Base-by-base conservation (phyloP, 1,140 invertebrate species). In the Melipona quadrifasciata region DNA sequence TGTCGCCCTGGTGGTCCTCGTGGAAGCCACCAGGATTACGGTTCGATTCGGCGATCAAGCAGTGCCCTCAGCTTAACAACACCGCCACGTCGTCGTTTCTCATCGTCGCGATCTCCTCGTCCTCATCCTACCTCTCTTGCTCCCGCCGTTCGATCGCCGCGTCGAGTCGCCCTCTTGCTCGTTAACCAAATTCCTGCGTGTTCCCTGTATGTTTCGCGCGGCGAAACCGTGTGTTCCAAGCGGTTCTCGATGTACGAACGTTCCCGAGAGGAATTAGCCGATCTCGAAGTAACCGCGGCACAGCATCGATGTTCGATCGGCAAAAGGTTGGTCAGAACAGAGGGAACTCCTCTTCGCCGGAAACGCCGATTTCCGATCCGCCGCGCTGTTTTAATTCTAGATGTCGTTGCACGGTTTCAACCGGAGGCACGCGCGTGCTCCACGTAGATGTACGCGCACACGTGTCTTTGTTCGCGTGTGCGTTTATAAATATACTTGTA, bases 381-480 rank as follows among this genome's bases (percentile, higher is more conserved):
- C 58, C 58, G 58, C 24, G 68, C 39, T 70, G 27, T 81, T 89
- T 81, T 89, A 90, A 90, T 75, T 39, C 92, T 92, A 92, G 82
- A 85, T 88, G 90, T 93, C 91, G 92, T 93, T 93, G 92, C 89
- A 92, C 88, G 86, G 90, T 91, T 65, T 82, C 27, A 75, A 87
- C 78, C 61, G 80, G 64, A 85, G n/a, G 51, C 86, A 55, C 53
- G 61, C n/a, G 47, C 82, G 53, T 79, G 82, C 79, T 72, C 87
- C 86, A 65, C 64, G 64, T n/a, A n/a, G n/a, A 64, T 89, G 83
- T 81, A 84, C 87, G 77, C 87, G 86, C 88, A 81, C 87, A 86
- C 65, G 51, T 80, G 65, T 27, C 61, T 55, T 55, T 39, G 39
- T 39, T 39, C 39, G 39, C 8, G 10, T 8, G 39, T 84, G 64